Evolutionary conservation across 2,888 invertebrate species (phyloP).

Genomic region (Abrostola tripartita): DNA sequence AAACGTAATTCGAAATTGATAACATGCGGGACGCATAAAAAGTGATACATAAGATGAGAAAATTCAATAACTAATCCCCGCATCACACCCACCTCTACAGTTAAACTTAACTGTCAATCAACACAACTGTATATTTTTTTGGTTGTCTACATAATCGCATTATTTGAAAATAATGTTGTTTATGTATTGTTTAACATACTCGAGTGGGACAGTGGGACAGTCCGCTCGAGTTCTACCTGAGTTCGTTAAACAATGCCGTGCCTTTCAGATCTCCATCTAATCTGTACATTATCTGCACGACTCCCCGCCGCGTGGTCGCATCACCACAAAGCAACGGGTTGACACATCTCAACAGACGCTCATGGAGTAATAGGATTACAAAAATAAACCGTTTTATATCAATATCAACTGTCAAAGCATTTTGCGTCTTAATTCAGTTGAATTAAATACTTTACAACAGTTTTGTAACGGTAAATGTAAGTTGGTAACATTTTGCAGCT

Average conservation of each 20-base stretch:
- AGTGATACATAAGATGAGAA: constrained; percentile 27
- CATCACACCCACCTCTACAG: constrained; percentile 59
- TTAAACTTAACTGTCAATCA: constrained; percentile 69
- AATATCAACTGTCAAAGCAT: constrained; percentile 65
- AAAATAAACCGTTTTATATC: constrained; percentile 73
- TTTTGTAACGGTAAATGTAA: constrained; percentile 61
- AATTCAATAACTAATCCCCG: constrained; percentile 42
- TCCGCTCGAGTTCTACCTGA: constrained; percentile 73
- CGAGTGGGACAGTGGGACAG: constrained; percentile 48
- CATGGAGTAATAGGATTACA: constrained; percentile 83
- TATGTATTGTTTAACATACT: constrained; percentile 83
- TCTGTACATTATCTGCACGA: constrained; percentile 82
- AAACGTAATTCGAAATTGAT: constrained; percentile 3
- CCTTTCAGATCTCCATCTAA: constrained; percentile 85
- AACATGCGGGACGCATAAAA: constrained; percentile 11
- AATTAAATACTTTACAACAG: constrained; percentile 35
- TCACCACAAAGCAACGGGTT: constrained; percentile 87
- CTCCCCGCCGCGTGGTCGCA: constrained; percentile 81
- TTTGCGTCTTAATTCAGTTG: constrained; percentile 64
- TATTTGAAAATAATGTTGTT: constrained; percentile 84
- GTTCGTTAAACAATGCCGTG: constrained; percentile 82
- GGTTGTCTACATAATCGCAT: constrained; percentile 75
- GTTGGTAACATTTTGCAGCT: constrained; percentile 70
- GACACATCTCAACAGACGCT: constrained; percentile 84
- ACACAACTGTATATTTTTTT: constrained; percentile 67